Evolutionary conservation across 2,797 vertebrate genomes (phyloP).

Genomic region (Sebastolobus altivelis): DNA sequence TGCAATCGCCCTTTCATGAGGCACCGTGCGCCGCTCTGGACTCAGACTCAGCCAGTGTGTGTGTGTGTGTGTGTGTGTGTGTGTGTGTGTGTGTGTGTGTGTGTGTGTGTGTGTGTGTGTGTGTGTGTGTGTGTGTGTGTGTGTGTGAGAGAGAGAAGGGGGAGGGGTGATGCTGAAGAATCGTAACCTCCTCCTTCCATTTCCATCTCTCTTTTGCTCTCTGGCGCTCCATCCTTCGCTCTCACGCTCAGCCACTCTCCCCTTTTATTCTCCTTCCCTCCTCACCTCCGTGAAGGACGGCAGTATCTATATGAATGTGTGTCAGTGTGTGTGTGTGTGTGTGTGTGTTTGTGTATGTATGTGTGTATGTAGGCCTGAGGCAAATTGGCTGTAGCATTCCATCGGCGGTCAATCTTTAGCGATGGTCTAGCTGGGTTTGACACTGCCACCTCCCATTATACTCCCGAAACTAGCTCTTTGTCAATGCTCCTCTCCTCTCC

Average conservation of each 20-base stretch:
- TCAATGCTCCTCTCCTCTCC: conserved; percentile 46
- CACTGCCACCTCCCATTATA: conserved; percentile 66
- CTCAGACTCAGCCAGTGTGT: conserved; percentile 36
- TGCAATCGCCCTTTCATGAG: conserved; percentile 75
- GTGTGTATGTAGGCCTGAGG: conserved; percentile 39
- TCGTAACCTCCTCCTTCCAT: conserved; percentile 54
- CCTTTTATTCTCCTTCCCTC: conserved; percentile 41
- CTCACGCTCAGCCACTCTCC: conserved; percentile 38
- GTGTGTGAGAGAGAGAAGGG: conserved; percentile 35
- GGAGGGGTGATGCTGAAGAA: conserved; percentile 62
- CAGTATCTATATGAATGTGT: conserved; percentile 27
- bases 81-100: conserved; percentile 20
- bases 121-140: background rate
- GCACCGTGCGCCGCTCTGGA: conserved; percentile 54
- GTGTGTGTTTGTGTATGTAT: conserved; percentile 27
- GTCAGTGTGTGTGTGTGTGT: conserved; percentile 33
- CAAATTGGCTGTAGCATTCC: conserved; percentile 64
- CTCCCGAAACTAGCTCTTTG: conserved; percentile 51
- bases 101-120: background rate
- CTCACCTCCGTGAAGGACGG: conserved; percentile 40
- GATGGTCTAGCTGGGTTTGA: conserved; percentile 49
- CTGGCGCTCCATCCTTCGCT: conserved; percentile 37
- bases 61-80: conserved; percentile 23
- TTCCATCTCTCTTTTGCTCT: conserved; percentile 49
- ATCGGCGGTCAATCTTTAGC: conserved; percentile 63